Evolutionary conservation across 1,140 invertebrate genomes (phyloP).

Genomic region (Lethrus apterus): DNA sequence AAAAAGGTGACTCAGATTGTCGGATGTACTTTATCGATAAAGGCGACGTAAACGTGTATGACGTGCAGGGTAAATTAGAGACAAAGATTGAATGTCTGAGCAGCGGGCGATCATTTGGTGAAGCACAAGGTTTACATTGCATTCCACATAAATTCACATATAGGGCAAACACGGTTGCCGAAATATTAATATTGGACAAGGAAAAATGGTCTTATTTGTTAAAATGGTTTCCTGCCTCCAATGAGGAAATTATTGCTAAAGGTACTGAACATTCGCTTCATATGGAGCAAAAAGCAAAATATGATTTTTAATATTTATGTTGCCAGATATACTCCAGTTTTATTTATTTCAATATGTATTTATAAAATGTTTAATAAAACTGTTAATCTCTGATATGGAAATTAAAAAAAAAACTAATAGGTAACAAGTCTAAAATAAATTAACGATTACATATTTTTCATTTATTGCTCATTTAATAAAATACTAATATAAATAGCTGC

Average conservation of each 20-base stretch:
- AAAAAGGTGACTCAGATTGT: slow-evolving; percentile 41
- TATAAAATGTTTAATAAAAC: no score
- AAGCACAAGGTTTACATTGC: slow-evolving; percentile 17
- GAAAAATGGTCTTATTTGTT: slow-evolving; percentile 20
- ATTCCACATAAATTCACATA: slow-evolving; percentile 19
- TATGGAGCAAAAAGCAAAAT: no score
- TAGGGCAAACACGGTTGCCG: slow-evolving; percentile 11
- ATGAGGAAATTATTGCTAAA: slow-evolving; percentile 16
- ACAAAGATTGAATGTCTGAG: background rate
- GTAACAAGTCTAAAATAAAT: no score
- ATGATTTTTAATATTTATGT: no score
- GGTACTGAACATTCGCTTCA: no score
- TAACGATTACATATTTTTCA: no score
- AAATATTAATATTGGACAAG: slow-evolving; percentile 15
- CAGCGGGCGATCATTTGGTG: slow-evolving; percentile 17
- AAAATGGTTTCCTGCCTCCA: slow-evolving; percentile 21
- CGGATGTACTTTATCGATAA: slow-evolving; percentile 45
- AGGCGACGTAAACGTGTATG: slow-evolving; percentile 38
- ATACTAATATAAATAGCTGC: no score
- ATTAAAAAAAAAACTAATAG: no score
- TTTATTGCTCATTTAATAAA: no score
- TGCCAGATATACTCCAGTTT: no score
- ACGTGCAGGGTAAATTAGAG: background rate
- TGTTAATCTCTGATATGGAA: no score
- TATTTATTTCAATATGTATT: no score